Evolutionary conservation across 2,113 vertebrate species (phyloP).

Genomic region (Balaeniceps rex): DNA sequence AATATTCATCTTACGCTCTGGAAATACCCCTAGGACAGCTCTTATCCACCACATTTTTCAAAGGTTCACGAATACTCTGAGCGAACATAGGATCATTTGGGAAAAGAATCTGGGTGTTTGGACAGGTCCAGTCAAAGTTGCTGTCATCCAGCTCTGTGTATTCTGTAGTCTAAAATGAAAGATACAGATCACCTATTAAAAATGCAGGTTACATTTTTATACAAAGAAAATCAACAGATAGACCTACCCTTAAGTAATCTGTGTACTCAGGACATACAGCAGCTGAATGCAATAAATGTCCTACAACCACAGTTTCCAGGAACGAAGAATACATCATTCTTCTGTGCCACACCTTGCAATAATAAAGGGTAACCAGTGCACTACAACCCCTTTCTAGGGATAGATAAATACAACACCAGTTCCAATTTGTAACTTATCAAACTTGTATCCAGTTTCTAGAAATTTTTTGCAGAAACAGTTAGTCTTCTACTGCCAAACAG

Average conservation of each 20-base stretch:
- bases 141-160: conserved; percentile 92
- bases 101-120: conserved; percentile 95
- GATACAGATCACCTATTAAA: neutral
- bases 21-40: conserved; percentile 87
- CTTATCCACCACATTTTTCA: conserved; percentile 95
- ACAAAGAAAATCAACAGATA: neutral
- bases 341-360: neutral
- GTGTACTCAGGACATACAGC: neutral
- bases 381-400: neutral
- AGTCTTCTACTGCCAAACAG: neutral
- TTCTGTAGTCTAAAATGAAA: conserved; percentile 71
- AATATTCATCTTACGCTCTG: conserved; percentile 70
- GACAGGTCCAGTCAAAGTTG: conserved; percentile 98
- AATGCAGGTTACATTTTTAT: neutral
- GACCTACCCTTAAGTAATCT: neutral
- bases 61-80: conserved; percentile 91
- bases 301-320: neutral
- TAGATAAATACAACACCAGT: neutral
- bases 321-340: neutral
- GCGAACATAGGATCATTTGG: conserved; percentile 93
- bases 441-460: neutral
- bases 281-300: neutral
- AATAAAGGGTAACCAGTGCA: neutral
- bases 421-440: neutral
- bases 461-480: neutral